Percentiles rank a stretch among this genome's conserved stretches.
phyloP scores from a whole-genome alignment of 2,888 invertebrate species.

The Rhamnusium bicolor region DNA sequence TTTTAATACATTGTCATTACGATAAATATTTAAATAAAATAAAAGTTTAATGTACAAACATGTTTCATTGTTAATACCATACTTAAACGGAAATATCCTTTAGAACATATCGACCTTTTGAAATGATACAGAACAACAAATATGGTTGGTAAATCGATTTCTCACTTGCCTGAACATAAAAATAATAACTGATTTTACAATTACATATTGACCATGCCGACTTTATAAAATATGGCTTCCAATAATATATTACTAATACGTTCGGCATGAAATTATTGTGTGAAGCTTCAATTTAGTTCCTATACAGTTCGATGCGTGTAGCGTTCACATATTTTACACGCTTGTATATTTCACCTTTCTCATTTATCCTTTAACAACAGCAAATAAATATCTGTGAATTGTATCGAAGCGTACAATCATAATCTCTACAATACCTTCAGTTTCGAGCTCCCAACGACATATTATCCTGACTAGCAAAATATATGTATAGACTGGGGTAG shows the following conservation, averaged over 20 bases:
- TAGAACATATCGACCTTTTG: constrained; percentile 9
- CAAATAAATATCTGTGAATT: constrained; percentile 49
- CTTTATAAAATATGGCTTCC: constrained; percentile 43
- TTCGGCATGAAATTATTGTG: constrained; percentile 50
- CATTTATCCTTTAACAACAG: constrained; percentile 47
- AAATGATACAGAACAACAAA: constrained; percentile 22
- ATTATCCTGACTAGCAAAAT: constrained; percentile 7
- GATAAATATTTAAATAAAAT: no score
- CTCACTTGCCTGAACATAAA: constrained; percentile 40
- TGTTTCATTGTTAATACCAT: not conserved
- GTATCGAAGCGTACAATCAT: constrained; percentile 48
- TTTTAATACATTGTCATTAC: no score
- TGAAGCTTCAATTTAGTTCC: constrained; percentile 51
- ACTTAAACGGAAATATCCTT: not conserved
- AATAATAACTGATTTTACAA: constrained; percentile 46
- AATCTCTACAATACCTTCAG: constrained; percentile 37
- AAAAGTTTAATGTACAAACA: not conserved
- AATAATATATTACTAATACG: constrained; percentile 53
- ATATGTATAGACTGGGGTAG: not conserved
- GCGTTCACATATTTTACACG: constrained; percentile 49
- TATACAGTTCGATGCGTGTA: constrained; percentile 52
- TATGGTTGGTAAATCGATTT: constrained; percentile 41
- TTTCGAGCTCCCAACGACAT: constrained; percentile 38
- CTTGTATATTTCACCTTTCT: constrained; percentile 50
- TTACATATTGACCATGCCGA: constrained; percentile 34